Conservation (phyloP, 1,140 invertebrate genomes). For the Oedothorax gibbosus region DNA sequence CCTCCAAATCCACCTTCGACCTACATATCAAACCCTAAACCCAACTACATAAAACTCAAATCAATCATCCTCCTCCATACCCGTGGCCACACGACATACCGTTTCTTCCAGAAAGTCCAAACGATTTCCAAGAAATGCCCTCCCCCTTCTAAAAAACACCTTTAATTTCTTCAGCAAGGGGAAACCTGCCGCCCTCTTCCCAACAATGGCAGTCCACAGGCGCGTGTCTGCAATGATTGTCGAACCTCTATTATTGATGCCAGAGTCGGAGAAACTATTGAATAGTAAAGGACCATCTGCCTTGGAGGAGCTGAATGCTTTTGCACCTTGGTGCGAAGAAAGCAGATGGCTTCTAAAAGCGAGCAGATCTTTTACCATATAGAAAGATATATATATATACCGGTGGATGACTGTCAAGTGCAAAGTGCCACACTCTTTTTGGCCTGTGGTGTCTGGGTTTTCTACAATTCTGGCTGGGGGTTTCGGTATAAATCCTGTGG, state of each 20-base stretch:
- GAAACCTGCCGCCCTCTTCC: not conserved
- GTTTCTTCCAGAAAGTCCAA: not conserved
- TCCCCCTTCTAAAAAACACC: not conserved
- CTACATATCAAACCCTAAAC: too few relatives aligned
- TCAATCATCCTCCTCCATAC: not conserved
- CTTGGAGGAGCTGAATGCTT: not conserved
- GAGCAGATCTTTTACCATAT: not conserved
- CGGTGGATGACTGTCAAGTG: constrained; percentile 27
- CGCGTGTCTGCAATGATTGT: constrained; percentile 20
- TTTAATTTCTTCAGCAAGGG: not conserved
- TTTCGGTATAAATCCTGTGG: not conserved
- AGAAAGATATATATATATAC: not conserved
- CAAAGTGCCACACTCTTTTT: not conserved
- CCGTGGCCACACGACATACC: not conserved
- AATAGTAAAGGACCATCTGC: not conserved
- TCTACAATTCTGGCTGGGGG: not conserved
- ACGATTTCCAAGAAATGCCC: not conserved
- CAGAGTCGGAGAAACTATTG: constrained; percentile 3
- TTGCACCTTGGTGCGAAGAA: not conserved
- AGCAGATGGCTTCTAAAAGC: constrained; percentile 13
- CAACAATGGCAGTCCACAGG: not conserved
- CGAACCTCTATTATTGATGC: not conserved
- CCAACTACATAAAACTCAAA: too few relatives aligned
- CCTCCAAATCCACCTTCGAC: too few relatives aligned
- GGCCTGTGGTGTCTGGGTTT: constrained; percentile 3